These are phyloP conservation scores for Stichopus chloronotus DNA, from an alignment of 35 echinoderm and acorn worm genomes.

Conservation along the genomic window DNA sequence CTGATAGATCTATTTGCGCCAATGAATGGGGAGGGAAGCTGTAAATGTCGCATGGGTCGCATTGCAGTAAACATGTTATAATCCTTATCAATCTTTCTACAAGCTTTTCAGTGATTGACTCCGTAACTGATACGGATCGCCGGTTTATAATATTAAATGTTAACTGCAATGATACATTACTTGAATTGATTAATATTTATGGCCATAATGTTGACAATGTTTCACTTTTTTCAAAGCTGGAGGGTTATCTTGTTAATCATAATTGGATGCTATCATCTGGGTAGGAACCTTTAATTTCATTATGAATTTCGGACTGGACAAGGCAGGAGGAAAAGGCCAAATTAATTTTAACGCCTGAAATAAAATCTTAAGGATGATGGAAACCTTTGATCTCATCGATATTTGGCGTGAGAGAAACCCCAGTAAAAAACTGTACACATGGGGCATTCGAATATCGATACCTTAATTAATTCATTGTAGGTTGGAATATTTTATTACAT, in stretches of 20 bases:
- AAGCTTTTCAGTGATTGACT: neutral
- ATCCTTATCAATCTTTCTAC: neutral
- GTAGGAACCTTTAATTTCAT: too few species aligned
- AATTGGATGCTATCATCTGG: neutral
- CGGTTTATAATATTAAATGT: neutral
- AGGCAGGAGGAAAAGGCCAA: neutral
- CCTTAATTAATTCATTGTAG: too few species aligned
- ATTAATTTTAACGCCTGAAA: neutral
- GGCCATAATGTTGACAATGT: neutral
- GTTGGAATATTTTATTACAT: neutral
- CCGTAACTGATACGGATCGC: neutral
- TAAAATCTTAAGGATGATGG: neutral
- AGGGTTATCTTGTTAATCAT: neutral
- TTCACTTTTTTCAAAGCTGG: neutral
- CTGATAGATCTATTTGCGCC: neutral
- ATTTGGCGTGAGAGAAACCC: neutral
- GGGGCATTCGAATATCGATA: neutral
- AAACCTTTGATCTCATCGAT: neutral
- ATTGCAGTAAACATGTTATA: conserved; percentile 11
- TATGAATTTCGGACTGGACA: neutral
- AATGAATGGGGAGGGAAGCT: neutral
- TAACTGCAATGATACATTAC: neutral
- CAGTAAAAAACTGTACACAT: neutral
- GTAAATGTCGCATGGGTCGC: neutral
- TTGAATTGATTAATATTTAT: neutral